Evolutionary conservation across 2,888 invertebrate genomes (phyloP).

Genomic region (Drosophila nr. fundita): DNA sequence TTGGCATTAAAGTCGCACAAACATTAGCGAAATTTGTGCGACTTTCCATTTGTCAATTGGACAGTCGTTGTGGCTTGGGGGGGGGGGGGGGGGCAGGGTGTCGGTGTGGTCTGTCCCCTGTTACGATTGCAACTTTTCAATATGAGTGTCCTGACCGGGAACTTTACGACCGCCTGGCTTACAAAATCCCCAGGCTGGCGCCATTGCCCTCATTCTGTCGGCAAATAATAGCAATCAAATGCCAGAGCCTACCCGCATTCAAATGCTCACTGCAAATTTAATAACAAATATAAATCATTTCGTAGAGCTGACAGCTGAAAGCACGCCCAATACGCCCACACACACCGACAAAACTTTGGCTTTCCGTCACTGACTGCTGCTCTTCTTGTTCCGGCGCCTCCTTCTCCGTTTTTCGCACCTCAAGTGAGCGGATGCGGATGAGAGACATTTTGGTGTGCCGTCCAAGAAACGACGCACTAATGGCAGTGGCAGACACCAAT

Average conservation of each 20-base stretch:
- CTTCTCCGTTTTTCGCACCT: conserved; percentile 44
- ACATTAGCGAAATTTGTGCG: conserved; percentile 39
- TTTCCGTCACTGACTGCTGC: neutral
- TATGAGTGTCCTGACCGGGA: conserved; percentile 29
- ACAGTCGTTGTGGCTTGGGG: neutral
- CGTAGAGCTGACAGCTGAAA: conserved; percentile 67
- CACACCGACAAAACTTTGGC: neutral
- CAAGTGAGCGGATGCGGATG: conserved; percentile 50
- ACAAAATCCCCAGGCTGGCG: conserved; percentile 41
- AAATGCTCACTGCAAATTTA: conserved; percentile 77
- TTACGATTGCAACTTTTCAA: conserved; percentile 45
- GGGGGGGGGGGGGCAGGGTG: neutral
- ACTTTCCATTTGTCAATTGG: conserved; percentile 60
- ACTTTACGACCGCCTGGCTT: conserved; percentile 44
- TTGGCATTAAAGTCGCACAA: conserved; percentile 31
- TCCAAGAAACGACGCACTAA: conserved; percentile 62
- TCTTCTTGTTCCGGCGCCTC: neutral
- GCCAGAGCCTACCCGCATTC: conserved; percentile 52
- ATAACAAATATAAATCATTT: conserved; percentile 79
- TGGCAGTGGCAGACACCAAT: conserved; percentile 67
- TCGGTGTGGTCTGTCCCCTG: neutral
- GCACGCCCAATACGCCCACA: conserved; percentile 42
- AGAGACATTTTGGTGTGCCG: conserved; percentile 42
- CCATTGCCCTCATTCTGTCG: conserved; percentile 68
- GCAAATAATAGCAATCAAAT: conserved; percentile 76